Conservation (phyloP, 1,140 invertebrate species). For the Ooceraea biroi region DNA sequence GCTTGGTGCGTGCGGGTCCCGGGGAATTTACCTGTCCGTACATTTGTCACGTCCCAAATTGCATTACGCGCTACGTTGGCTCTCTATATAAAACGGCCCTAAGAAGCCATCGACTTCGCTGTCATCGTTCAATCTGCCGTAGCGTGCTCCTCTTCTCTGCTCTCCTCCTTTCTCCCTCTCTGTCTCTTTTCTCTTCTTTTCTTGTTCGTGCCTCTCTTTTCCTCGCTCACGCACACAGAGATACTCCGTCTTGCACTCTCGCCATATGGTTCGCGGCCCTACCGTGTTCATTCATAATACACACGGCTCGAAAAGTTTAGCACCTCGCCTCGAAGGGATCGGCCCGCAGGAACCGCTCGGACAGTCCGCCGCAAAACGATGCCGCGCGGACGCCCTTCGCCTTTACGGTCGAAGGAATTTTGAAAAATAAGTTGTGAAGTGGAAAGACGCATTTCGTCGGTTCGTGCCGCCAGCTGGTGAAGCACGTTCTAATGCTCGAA, state of each 20-base stretch:
- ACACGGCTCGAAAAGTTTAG: constrained; percentile 65
- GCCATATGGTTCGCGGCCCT: constrained; percentile 69
- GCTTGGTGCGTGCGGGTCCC: constrained; percentile 23
- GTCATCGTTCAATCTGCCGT: constrained; percentile 68
- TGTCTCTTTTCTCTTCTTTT: background rate
- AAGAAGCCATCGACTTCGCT: constrained; percentile 69
- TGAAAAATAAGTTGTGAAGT: constrained; percentile 13
- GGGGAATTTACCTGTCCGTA: constrained; percentile 65
- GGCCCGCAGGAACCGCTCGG: constrained; percentile 23
- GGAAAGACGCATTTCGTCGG: background rate
- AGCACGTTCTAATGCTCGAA: constrained; percentile 29
- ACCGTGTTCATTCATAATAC: constrained; percentile 74
- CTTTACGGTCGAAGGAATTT: constrained; percentile 31
- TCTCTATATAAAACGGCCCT: constrained; percentile 73
- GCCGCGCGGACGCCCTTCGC: background rate
- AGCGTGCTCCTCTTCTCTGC: constrained; percentile 32
- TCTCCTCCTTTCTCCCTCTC: background rate
- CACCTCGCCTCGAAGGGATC: constrained; percentile 22
- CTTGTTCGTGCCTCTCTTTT: background rate
- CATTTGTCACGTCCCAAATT: constrained; percentile 74
- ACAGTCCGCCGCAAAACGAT: constrained; percentile 50
- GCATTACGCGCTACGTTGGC: constrained; percentile 72
- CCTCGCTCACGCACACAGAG: constrained; percentile 1
- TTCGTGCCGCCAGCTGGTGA: constrained; percentile 12
- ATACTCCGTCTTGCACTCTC: constrained; percentile 40